Evolutionary conservation across 1,140 invertebrate species (phyloP), one percentile per base, ranked within the genome.

Genomic region (Nilaparvata lugens): DNA sequence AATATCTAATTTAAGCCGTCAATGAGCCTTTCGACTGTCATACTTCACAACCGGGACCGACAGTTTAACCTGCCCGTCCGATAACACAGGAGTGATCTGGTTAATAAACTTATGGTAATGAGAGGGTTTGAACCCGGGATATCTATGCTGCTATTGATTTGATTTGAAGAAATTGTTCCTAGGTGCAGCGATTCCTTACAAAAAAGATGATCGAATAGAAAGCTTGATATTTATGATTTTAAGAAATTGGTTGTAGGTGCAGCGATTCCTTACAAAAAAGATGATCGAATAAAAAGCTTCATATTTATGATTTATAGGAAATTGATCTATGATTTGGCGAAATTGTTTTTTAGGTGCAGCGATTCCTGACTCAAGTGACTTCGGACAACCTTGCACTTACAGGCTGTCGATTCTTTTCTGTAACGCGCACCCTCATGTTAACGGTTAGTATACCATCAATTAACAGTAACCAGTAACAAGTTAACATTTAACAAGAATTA

Each of bases 391-490:
- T 86, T 1, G 80, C 78, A 18, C 68, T 87, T n/a, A 83, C 81
- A 3, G 85, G 84, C n/a, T 79, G 79, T 73, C 81, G 82, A 14
- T 79, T 85, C 53, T 87, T 83, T 61, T 77, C 76, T 9, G 74
- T 86, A 7, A 81, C 81, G 1, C 75, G 83, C 43, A 75, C 76
- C 21, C 73, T 85, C 4, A 74, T 84, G 63, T 70, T 85, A 54
- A 80, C 81, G 54, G 83, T 84, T 75, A 76, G 74, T 23, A 9
- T 28, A 4, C 25, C 25, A 28, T 28, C 25, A 28, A 28, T 28
- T 28, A 28, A 7, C 25, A 28, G 25, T 28, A n/a, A n/a, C n/a
- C n/a, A n/a, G n/a, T n/a, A n/a, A n/a, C n/a, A n/a, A n/a, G n/a
- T n/a, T n/a, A n/a, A n/a, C n/a, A n/a, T n/a, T n/a, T n/a, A n/a